These are phyloP conservation scores for Sturmia bella DNA, from an alignment of 2,888 invertebrate genomes.

Conservation along the genomic window DNA sequence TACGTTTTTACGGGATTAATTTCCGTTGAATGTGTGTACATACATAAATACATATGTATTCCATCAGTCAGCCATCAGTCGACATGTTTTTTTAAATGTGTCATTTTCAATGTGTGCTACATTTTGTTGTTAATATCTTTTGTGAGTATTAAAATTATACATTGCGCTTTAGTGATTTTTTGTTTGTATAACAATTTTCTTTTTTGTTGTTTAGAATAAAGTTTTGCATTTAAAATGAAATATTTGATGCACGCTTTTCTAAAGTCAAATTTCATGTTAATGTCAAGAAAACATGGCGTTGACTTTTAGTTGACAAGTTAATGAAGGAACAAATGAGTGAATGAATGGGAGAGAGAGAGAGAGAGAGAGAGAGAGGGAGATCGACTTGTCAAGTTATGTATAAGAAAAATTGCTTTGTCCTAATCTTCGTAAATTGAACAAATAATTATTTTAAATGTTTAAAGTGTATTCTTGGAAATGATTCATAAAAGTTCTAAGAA, in stretches of 20 bases:
- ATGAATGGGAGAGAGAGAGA: conserved; percentile 68
- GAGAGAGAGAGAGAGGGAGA: conserved; percentile 63
- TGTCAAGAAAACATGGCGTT: conserved; percentile 69
- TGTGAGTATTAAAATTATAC: neutral
- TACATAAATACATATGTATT: neutral
- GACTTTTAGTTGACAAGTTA: conserved; percentile 70
- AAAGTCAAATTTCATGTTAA: conserved; percentile 69
- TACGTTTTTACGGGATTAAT: neutral
- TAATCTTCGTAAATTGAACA: no score
- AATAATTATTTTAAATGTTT: no score
- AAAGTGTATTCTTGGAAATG: no score
- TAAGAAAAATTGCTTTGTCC: conserved; percentile 55
- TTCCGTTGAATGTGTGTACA: conserved; percentile 1
- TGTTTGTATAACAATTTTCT: neutral
- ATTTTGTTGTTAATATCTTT: neutral
- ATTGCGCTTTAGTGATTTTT: conserved; percentile 13
- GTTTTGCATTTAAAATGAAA: neutral
- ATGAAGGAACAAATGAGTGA: conserved; percentile 67
- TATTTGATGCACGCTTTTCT: conserved; percentile 23
- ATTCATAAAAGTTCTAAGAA: neutral
- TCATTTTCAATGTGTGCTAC: conserved; percentile 35
- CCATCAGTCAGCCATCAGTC: conserved; percentile 30
- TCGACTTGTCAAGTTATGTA: conserved; percentile 18
- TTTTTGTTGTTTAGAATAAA: conserved; percentile 27
- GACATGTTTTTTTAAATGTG: conserved; percentile 46